Evolutionary conservation across 2,888 invertebrate species (phyloP).

Genomic region (Stenodera caucasica): DNA sequence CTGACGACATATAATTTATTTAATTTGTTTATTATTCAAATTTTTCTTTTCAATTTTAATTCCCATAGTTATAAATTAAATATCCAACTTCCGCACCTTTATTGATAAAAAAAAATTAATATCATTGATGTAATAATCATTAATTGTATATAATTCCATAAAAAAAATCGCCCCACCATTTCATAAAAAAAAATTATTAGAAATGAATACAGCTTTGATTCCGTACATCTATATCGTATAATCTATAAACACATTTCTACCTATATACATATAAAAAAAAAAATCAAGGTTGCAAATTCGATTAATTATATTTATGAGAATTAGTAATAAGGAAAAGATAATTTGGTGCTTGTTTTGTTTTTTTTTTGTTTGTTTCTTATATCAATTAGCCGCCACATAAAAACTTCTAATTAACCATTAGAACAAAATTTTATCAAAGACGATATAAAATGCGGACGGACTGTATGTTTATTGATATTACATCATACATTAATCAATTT

Average conservation of each 20-base stretch:
- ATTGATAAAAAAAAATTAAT: constrained; percentile 5
- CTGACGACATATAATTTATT: constrained; percentile 10
- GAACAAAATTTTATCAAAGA: background rate
- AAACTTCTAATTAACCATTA: background rate
- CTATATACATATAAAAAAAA: background rate
- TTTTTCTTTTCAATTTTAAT: constrained; percentile 11
- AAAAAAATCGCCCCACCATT: background rate
- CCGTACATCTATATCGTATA: too few relatives aligned
- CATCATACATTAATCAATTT: background rate
- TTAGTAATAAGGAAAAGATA: background rate
- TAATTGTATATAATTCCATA: background rate
- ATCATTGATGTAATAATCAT: background rate
- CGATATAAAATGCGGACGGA: background rate
- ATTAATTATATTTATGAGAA: background rate
- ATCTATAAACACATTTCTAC: too few relatives aligned
- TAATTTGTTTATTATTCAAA: constrained; percentile 15
- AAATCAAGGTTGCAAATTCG: background rate
- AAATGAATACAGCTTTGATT: background rate
- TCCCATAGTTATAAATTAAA: constrained; percentile 6
- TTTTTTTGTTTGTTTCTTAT: background rate
- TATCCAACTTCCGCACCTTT: constrained; percentile 8
- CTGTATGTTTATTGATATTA: background rate
- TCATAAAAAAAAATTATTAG: background rate
- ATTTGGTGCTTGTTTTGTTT: background rate
- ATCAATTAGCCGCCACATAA: background rate